These are phyloP conservation scores for Phylloscopus trochiloides DNA, from an alignment of 2,113 vertebrate genomes.

Conservation along the genomic window DNA sequence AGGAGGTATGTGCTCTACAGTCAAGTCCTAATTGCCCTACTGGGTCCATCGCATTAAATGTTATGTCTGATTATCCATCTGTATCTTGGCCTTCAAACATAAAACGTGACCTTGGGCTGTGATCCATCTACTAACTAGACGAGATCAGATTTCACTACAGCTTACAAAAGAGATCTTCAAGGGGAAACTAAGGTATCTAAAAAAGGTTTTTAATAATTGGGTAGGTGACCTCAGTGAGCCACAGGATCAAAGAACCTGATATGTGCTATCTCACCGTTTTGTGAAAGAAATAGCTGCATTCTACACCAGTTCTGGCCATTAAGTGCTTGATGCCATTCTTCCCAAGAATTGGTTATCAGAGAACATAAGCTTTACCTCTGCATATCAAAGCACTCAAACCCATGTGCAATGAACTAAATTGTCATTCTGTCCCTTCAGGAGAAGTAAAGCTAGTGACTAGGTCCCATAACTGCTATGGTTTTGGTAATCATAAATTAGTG, in stretches of 20 bases:
- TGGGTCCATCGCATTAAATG: slow-evolving; percentile 9
- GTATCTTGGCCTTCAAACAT: not conserved
- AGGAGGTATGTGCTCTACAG: not conserved
- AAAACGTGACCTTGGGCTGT: not conserved
- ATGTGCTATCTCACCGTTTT: not conserved
- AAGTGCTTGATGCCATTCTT: not conserved
- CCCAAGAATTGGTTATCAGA: not conserved
- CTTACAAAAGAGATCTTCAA: not conserved
- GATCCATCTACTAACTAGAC: not conserved
- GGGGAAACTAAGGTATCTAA: not conserved
- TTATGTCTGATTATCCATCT: slow-evolving; percentile 15
- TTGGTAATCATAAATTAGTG: not conserved
- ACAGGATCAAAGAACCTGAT: not conserved
- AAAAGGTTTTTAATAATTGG: not conserved
- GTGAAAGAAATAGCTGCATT: not conserved
- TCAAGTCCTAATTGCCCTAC: slow-evolving; percentile 36
- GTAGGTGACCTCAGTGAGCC: not conserved
- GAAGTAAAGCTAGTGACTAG: not conserved
- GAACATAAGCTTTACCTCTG: not conserved
- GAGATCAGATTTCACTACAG: not conserved
- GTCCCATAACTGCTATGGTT: not conserved
- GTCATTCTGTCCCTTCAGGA: not conserved
- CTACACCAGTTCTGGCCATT: not conserved
- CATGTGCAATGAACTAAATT: not conserved
- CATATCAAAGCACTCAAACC: not conserved